Conservation (phyloP, 2,888 invertebrate species). For the Hoplodrina blanda region DNA sequence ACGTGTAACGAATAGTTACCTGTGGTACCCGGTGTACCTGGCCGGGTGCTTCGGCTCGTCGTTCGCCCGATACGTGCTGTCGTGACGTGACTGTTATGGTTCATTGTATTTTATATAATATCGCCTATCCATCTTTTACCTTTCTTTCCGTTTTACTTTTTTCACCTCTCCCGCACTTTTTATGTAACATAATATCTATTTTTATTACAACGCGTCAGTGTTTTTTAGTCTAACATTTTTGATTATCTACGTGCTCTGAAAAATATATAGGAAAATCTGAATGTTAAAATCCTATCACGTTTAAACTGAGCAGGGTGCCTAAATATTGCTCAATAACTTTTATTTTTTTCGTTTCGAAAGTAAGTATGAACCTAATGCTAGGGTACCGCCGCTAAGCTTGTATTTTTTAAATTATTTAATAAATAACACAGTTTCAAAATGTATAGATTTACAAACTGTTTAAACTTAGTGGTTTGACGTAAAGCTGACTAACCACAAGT, state of each 20-base stretch:
- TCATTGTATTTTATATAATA: conserved; percentile 76
- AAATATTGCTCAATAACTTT: no score
- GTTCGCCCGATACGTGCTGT: conserved; percentile 78
- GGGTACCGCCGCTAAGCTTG: no score
- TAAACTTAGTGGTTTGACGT: no score
- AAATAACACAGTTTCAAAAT: no score
- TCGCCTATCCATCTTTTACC: conserved; percentile 71
- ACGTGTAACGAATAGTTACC: conserved; percentile 54
- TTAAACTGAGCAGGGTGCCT: no score
- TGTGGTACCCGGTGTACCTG: conserved; percentile 54
- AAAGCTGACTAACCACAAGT: no score
- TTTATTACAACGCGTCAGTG: neutral
- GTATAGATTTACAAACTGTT: no score
- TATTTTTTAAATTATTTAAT: no score
- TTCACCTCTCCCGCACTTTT: conserved; percentile 52
- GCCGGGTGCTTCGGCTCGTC: conserved; percentile 62
- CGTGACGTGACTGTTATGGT: conserved; percentile 81
- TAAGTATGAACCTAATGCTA: no score
- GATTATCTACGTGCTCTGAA: neutral
- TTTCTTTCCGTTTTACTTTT: conserved; percentile 68
- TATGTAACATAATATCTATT: conserved; percentile 4
- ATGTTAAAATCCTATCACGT: neutral
- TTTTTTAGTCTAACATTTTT: no score
- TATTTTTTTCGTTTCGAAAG: no score
- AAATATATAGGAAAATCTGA: neutral